Evolutionary conservation across 2,113 vertebrate species (phyloP), one percentile per base, ranked within the genome.

Genomic region (Hiodon alosoides): DNA sequence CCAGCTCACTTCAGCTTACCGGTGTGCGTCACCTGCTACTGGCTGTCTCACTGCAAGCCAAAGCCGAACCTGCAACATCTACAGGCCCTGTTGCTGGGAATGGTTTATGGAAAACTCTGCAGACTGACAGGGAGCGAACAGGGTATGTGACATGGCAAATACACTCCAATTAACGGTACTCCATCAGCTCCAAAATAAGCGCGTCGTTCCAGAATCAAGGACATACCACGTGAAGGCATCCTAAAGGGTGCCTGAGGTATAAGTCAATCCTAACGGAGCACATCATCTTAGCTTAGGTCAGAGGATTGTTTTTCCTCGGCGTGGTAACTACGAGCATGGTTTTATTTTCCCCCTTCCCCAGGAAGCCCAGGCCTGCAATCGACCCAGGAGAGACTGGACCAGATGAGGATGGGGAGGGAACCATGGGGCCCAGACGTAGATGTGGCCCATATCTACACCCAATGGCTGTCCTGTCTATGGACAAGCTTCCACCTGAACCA

Each of bases 401-500:
- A 61, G 16, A 78, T 84, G 4, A 93, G 91, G 55, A 80, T 81
- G 52, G 76, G 80, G 0, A 16, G 50, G 7, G 82, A 85, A 16
- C 83, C 78, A 17, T n/a, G 77, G 0, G 81, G 81, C 3, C 73
- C 95, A 48, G 90, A 96, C 57, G 16, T 94, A 55, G 91, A 88
- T 52, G 85, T 82, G 10, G 90, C 93, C 62, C 96, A 98, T 74
- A 31, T 86, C 78, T 91, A 95, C 76, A 94, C 94, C 87, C 96
- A 99, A 78, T 99, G 97, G 97, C 96, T 97, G 82, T 91, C 94
- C 79, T 98, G 95, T 74, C 87, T 98, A 74, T 93, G 93, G 91
- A 93, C 91, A 76, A 89, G 88, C 55, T 55, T 94, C 55, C 91
- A 91, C 78, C 92, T 98, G 75, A 97, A 96, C 85, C 94, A 96